Base-by-base conservation (phyloP, 2,113 vertebrate genomes). In the Cinclus cinclus region DNA sequence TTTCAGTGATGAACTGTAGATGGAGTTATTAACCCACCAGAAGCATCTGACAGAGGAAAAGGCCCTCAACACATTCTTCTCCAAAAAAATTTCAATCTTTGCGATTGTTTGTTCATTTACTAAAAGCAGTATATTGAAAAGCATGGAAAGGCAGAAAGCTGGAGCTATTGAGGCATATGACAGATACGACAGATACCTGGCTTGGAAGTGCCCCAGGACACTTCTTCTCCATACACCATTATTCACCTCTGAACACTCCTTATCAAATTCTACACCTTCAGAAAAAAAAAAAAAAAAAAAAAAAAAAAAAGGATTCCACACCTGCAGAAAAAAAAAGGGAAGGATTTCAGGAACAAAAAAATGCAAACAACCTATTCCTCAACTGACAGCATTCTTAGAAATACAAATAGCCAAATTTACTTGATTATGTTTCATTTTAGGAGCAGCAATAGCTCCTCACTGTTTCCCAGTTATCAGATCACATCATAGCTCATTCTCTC, bases 1-100 rank as follows among this genome's bases (percentile, higher is more conserved):
- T 97, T 98, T 96, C 97, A 39, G 3, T 16, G 31, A 88, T 84
- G 93, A 93, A 94, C 97, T 96, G 90, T 97, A 98, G 97, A 83
- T 98, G 97, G 97, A 77, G 97, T 95, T 96, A 92, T 96, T 82
- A 93, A 92, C 74, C 87, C 90, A 95, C 89, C 62, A 88, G 94
- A 96, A 60, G 33, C 41, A n/a, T 39, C 44, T 24, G 35, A 47
- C 17, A 87, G 90, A 73, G 44, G n/a, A 85, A 89, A 95, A 80
- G 70, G 49, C 64, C 44, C 52, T 62, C 31, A 39, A 52, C 2
- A 5, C 15, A 39, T 90, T 92, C 60, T 92, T 70, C 59, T 86
- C 63, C 4, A 5, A 84, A 95, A 80, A 9, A 69, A 20, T 90
- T 71, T 44, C 47, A 59, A 13, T 67, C 35, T 75, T 88, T 64